A percentile compares a stretch with the other conserved stretches of the same genome.
phyloP scores from a whole-genome alignment of 2,888 invertebrate species.

The Epinotia ramella region DNA sequence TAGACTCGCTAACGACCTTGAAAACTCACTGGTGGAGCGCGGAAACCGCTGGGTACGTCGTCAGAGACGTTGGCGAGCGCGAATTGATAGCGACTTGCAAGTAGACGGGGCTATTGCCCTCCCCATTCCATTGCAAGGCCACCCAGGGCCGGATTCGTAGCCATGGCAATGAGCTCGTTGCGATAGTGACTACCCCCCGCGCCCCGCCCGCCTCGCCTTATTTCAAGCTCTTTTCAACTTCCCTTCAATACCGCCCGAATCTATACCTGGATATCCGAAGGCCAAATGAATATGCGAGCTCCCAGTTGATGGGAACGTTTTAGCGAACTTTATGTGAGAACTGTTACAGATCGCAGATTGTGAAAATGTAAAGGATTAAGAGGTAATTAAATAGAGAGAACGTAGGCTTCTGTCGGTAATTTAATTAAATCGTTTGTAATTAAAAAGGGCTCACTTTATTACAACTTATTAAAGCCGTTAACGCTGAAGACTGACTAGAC shows the following conservation, averaged over 20 bases:
- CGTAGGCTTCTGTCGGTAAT: constrained; percentile 20
- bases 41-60: constrained; percentile 56
- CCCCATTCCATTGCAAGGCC: constrained; percentile 85
- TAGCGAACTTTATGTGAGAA: constrained; percentile 22
- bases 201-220: constrained; percentile 60
- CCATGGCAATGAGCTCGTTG: constrained; percentile 78
- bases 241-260: constrained; percentile 75
- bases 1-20: constrained; percentile 72
- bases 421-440: constrained; percentile 33
- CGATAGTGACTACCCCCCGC: constrained; percentile 75
- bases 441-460: constrained; percentile 28
- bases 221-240: constrained; percentile 80
- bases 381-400: constrained; percentile 32
- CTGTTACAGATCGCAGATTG: constrained; percentile 20
- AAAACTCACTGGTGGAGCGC: constrained; percentile 52
- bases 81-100: constrained; percentile 76
- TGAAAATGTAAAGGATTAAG: constrained; percentile 37
- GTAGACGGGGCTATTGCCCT: constrained; percentile 84
- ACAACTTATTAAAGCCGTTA: constrained; percentile 20
- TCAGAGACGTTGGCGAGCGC: constrained; percentile 74
- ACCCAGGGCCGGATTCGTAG: constrained; percentile 83
- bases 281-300: constrained; percentile 58
- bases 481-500: neutral
- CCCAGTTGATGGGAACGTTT: constrained; percentile 30
- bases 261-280: constrained; percentile 69